Evolutionary conservation across 2,113 vertebrate species (phyloP).

Genomic region (Salvelinus sp.): DNA sequence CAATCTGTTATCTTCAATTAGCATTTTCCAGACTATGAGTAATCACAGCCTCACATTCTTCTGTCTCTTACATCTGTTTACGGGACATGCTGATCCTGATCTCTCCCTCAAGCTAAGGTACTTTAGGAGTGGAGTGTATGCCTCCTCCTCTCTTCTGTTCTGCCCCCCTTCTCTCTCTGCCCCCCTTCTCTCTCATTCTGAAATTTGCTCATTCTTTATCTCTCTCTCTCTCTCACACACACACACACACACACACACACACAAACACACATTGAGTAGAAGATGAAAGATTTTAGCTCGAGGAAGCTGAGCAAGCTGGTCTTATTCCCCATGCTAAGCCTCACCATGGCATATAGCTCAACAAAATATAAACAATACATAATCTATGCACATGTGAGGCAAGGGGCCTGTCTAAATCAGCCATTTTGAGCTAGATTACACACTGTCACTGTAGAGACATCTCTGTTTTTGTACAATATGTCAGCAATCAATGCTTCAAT

Average conservation of each 20-base stretch:
- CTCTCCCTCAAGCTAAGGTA: background rate
- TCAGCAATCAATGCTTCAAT: too few species aligned
- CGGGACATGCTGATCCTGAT: background rate
- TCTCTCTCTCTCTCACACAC: background rate
- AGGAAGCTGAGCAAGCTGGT: background rate
- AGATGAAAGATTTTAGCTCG: conserved; percentile 9
- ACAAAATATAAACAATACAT: conserved; percentile 9
- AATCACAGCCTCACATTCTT: background rate
- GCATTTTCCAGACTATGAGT: conserved; percentile 13
- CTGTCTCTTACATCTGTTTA: background rate
- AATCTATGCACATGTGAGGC: conserved; percentile 9
- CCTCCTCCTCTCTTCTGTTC: too few species aligned
- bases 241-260: background rate
- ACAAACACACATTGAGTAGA: background rate
- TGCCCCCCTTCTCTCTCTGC: too few species aligned
- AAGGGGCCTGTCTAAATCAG: background rate
- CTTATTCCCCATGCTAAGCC: conserved; percentile 4
- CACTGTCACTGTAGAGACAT: background rate
- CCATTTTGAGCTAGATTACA: background rate
- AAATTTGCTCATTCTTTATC: too few species aligned
- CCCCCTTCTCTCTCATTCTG: too few species aligned
- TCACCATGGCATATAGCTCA: background rate
- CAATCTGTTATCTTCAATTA: conserved; percentile 8
- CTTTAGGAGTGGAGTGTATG: too few species aligned
- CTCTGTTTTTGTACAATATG: background rate